Conservation (phyloP, 1,140 invertebrate species). For the Philotrypesis tridentata region DNA sequence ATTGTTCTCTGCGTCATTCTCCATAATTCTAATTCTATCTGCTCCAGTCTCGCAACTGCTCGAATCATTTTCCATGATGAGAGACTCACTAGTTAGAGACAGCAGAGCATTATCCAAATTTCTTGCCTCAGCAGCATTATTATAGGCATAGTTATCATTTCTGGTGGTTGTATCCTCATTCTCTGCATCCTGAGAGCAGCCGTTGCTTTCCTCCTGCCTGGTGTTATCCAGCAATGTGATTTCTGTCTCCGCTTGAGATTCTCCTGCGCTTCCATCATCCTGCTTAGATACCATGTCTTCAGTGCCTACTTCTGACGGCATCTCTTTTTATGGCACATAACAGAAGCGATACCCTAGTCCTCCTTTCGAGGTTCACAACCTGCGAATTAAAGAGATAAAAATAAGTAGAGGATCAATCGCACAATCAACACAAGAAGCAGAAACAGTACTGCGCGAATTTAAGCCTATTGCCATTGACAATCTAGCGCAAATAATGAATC, state of each 20-base stretch:
- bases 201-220: slow-evolving; percentile 50
- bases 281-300: slow-evolving; percentile 58
- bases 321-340: slow-evolving; percentile 50
- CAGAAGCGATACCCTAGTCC: slow-evolving; percentile 21
- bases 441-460: too few relatives aligned
- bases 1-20: slow-evolving; percentile 48
- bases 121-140: slow-evolving; percentile 49
- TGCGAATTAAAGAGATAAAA: slow-evolving; percentile 18
- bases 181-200: slow-evolving; percentile 50
- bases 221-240: slow-evolving; percentile 54
- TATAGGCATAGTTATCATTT: slow-evolving; percentile 50
- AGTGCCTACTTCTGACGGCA: slow-evolving; percentile 63
- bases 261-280: slow-evolving; percentile 55
- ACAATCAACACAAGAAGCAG: too few relatives aligned
- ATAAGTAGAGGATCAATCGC: too few relatives aligned
- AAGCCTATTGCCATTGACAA: not conserved
- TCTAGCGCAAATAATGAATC: not conserved
- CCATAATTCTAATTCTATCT: slow-evolving; percentile 22
- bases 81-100: slow-evolving; percentile 35
- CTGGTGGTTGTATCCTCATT: slow-evolving; percentile 51
- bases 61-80: slow-evolving; percentile 37
- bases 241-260: slow-evolving; percentile 54
- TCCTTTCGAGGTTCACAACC: not conserved
- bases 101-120: slow-evolving; percentile 54
- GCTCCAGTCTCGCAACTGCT: slow-evolving; percentile 3